Evolutionary conservation across 1,140 invertebrate genomes (phyloP), one percentile per base, ranked within the genome.

Genomic region (Macrotrachela quadricornifera): DNA sequence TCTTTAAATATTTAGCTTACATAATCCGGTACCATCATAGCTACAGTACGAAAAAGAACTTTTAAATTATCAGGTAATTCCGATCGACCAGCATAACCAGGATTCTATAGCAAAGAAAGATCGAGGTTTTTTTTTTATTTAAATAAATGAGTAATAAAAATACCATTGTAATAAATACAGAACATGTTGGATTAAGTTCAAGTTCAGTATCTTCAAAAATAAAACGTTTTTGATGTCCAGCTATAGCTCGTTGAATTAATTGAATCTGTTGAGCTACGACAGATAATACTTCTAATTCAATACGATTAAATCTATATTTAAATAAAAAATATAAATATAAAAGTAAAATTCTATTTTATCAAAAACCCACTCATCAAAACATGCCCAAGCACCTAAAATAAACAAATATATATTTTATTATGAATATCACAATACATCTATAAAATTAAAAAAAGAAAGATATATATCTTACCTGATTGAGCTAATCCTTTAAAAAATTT

Each of bases 221-320:
- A 57, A 71, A 71, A 16, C 51, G 59, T 46, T 59, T 59, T 6
- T 60, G 41, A 49, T 67, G 63, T 43, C 67, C 69, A 12, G 65
- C 64, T 40, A 71, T 65, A 14, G 67, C 68, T 46, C 69, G 48
- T 57, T 71, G 69, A 18, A 71, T 70, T 1, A 65, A 70, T 57
- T 70, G 67, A n/a, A 55, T 45, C 47, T 71, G 69, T 49, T 71
- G 69, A 10, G 69, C 69, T 48, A 71, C 68, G 41, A 71, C 69
- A 37, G 69, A 71, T 47, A 71, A 56, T 6, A 86, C 81, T 64
- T 85, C 82, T 56, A 85, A 63, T 60, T 85, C 81, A 53, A 86
- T 84, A 12, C 53, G 38, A 44, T 54, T 54, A 18, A 54, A 54
- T 45, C 21, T 30, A 30, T 4, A 30, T 2, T 4, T 30, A 30